phyloP scores from a whole-genome alignment of 2,113 vertebrate genomes.

The Scolopax mira region DNA sequence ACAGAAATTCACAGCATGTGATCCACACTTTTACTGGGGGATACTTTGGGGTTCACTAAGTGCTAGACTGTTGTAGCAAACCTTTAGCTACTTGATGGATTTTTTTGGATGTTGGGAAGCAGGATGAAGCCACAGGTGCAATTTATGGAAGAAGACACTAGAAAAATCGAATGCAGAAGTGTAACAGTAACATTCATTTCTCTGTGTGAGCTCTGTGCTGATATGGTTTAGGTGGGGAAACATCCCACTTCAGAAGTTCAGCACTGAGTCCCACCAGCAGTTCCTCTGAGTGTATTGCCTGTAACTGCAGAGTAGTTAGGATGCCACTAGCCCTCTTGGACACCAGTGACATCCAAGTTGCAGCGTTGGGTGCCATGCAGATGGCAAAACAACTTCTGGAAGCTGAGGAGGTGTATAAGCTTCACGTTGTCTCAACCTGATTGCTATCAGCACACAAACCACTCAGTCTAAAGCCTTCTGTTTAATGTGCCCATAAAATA shows the following conservation, averaged over 20 bases:
- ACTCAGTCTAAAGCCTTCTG: not conserved
- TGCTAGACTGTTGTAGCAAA: not conserved
- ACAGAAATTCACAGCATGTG: not conserved
- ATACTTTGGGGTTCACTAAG: not conserved
- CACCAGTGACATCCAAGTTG: not conserved
- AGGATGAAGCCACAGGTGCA: not conserved
- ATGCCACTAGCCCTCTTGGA: not conserved
- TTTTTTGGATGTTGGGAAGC: not conserved
- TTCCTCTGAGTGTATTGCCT: not conserved
- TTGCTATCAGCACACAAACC: accelerated
- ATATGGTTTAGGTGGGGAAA: not conserved
- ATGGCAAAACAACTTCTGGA: not conserved
- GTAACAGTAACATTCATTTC: not conserved
- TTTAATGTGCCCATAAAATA: not conserved
- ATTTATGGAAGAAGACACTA: not conserved
- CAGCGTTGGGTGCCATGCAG: not conserved
- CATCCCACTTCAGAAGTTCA: not conserved
- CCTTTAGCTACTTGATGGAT: not conserved
- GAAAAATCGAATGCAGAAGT: not conserved
- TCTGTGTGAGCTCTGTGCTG: accelerated
- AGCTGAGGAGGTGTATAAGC: not conserved
- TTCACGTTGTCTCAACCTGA: not conserved
- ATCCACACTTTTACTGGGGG: not conserved
- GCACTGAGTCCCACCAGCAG: not conserved
- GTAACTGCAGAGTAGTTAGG: not conserved